Evolutionary conservation across 2,888 invertebrate genomes (phyloP), one percentile per base, ranked within the genome.

Genomic region (Andrena trimmerana): DNA sequence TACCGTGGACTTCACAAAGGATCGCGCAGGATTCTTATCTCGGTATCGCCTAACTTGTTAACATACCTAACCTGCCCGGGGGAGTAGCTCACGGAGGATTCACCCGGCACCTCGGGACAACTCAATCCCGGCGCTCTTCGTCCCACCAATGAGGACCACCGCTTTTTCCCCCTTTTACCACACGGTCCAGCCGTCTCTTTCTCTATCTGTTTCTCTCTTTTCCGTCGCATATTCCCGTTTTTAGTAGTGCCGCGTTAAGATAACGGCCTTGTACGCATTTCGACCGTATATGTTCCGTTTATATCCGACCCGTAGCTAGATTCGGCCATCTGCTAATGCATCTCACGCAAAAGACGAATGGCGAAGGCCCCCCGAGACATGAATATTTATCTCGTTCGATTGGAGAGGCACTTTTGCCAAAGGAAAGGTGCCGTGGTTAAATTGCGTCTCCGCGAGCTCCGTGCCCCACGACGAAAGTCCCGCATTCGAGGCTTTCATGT

Each of bases 21-120:
- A 92, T 92, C 91, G 90, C 92, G 90, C 89, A 81, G 91, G 92
- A 92, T 92, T 89, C 91, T 93, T 93, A 93, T 93, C 93, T 92
- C 90, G 84, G 92, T 92, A 93, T 93, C 93, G 92, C 91, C 93
- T 91, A 93, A 93, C 93, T 93, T 93, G 93, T 93, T 93, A 93
- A 93, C 93, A 93, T 93, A 93, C 92, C 93, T 91, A 92, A 91
- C 92, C 92, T 90, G 89, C 85, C 88, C 81, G 88, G 89, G 89
- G 42, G 73, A 89, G 24, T 27, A 52, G 87, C 85, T 85, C 89
- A 83, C 83, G 89, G 85, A 86, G 83, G 88, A 86, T 87, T 84
- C 87, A 84, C 81, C 90, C 90, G 88, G 88, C 90, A 90, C 90
- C 88, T 89, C 80, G 82, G 85, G 83, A 92, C 92, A 90, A 90